Evolutionary conservation across 2,888 invertebrate species (phyloP), one percentile per base, ranked within the genome.

Genomic region (Hypena proboscidalis): DNA sequence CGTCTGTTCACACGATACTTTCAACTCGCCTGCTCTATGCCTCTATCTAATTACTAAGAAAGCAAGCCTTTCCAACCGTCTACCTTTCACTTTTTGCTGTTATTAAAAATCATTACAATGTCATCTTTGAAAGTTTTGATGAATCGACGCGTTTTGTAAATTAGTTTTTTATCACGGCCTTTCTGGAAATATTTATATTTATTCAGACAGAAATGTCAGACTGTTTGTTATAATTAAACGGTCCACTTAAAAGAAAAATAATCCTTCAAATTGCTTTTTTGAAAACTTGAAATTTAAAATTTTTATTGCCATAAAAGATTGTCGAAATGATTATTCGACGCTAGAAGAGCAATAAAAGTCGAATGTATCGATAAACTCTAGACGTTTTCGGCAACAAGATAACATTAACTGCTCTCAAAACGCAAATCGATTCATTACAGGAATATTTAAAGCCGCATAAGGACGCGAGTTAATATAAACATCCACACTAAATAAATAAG

Each of bases 1-100:
- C 61, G 73, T 58, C 65, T 71, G 60, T 81, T 86, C 85, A 77
- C 88, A 88, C 83, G 80, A 67, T 67, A 80, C 89, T 89, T 89
- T 89, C 89, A 72, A 86, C 77, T 71, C 64, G 70, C 60, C 67
- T 73, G 70, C 74, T 75, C 79, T 82, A 83, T 86, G 86, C 83
- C 74, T 75, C 79, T 82, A 83, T 86, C 86, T 84, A 80, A 85
- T 85, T 83, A 81, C 86, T 64, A 78, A 70, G 84, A 85, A 85
- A 85, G 85, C 70, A 70, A 69, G 74, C 78, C 80, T 74, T 84
- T 80, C 71, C 73, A 76, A 80, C 52, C 9, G 19, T 74, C 73
- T 25, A 66, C 85, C 89, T 89, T 89, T 90, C 89, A 88, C 90
- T 90, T 85, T 85, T 85, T 65, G 76, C 77, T 79, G 77, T 60